phyloP scores from a whole-genome alignment of 1,140 invertebrate genomes.

The Pseudomyrmex concolor region DNA sequence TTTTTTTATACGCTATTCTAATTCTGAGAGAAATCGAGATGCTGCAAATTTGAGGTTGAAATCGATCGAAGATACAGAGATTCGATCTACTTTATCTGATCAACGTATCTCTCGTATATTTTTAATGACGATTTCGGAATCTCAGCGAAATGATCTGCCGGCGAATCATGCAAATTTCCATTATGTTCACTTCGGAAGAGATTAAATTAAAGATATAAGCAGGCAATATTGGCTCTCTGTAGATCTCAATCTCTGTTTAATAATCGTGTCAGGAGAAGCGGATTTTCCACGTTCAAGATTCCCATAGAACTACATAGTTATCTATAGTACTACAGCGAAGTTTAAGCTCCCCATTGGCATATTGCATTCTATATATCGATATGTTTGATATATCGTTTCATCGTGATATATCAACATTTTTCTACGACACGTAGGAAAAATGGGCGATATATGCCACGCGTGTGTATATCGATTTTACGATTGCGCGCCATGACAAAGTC shows the following conservation, averaged over 20 bases:
- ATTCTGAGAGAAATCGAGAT: no score
- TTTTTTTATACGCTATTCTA: no score
- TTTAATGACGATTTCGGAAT: conserved; percentile 1
- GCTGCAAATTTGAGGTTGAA: no score
- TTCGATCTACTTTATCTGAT: conserved; percentile 10
- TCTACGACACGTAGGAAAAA: conserved; percentile 10
- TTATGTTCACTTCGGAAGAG: background rate
- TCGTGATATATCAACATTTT: background rate
- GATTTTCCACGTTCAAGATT: background rate
- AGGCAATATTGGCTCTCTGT: background rate
- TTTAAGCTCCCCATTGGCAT: background rate
- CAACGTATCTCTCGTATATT: conserved; percentile 5
- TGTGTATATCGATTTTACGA: conserved; percentile 48
- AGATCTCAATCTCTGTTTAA: conserved; percentile 17
- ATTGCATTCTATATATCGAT: background rate
- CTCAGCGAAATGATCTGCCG: background rate
- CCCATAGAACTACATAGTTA: background rate
- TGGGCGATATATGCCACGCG: conserved; percentile 10
- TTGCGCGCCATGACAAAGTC: conserved; percentile 38
- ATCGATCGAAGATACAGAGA: conserved; percentile 22
- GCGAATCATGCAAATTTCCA: conserved; percentile 9
- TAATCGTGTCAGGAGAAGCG: background rate
- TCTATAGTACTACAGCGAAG: background rate
- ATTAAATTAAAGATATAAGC: conserved; percentile 44
- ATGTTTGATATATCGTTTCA: background rate